These are phyloP conservation scores for Pogonophryne albipinna DNA, from an alignment of 2,797 vertebrate species.

Conservation along the genomic window DNA sequence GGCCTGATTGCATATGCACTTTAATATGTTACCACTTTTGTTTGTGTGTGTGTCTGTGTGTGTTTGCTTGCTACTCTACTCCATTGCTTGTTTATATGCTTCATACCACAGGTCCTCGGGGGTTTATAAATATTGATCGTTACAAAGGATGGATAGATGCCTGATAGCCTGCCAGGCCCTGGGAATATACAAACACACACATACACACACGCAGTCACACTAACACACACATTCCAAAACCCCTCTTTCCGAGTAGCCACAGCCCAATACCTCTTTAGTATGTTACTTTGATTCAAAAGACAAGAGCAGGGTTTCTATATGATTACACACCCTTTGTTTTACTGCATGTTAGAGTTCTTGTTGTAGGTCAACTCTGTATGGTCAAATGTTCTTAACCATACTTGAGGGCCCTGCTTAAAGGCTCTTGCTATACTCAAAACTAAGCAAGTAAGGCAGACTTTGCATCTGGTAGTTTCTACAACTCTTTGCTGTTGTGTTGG, in stretches of 20 bases:
- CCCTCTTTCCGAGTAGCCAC: conserved; percentile 47
- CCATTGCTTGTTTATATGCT: conserved; percentile 92
- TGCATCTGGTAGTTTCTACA: too few species aligned
- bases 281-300: conserved; percentile 49
- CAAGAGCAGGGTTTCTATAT: conserved; percentile 34
- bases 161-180: conserved; percentile 92
- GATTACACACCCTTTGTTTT: not conserved
- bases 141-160: conserved; percentile 97
- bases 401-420: not conserved
- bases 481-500: too few species aligned
- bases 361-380: not conserved
- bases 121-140: conserved; percentile 99
- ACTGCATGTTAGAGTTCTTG: not conserved
- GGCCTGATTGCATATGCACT: conserved; percentile 57
- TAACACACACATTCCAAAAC: conserved; percentile 51
- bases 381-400: not conserved
- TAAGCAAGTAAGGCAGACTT: too few species aligned
- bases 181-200: conserved; percentile 95
- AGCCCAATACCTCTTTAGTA: conserved; percentile 44
- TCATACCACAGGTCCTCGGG: conserved; percentile 94
- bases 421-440: too few species aligned
- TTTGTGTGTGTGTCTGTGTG: conserved; percentile 30
- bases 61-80: conserved; percentile 71
- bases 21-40: conserved; percentile 39
- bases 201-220: conserved; percentile 82